Conservation (phyloP, 2,888 invertebrate species). For the Ectropis crepuscularia region DNA sequence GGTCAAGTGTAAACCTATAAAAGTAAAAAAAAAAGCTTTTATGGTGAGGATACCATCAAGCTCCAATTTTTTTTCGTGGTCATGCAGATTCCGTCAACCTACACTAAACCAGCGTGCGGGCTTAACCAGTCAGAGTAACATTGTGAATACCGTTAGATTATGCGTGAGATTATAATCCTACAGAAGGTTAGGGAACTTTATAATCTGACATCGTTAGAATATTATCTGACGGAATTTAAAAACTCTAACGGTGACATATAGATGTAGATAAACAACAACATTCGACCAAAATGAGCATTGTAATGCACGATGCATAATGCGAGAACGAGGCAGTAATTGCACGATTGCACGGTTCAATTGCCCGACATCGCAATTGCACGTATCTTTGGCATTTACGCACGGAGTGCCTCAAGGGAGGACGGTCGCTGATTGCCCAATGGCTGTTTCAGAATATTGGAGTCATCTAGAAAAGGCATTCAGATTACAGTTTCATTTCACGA, state of each 20-base stretch:
- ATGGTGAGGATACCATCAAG: too few species aligned
- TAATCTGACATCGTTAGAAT: too few species aligned
- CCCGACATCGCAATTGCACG: constrained; percentile 11
- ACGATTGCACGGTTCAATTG: constrained; percentile 7
- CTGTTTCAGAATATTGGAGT: not conserved
- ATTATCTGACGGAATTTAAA: not conserved
- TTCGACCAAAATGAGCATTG: constrained; percentile 2
- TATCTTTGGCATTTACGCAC: constrained; percentile 24
- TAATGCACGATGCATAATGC: constrained; percentile 7
- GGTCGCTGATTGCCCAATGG: constrained; percentile 16
- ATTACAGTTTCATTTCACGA: not conserved
- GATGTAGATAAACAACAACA: not conserved
- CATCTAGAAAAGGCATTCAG: not conserved
- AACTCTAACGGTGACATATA: constrained; percentile 7
- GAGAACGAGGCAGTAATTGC: constrained; percentile 14
- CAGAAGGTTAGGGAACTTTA: too few species aligned
- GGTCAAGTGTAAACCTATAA: too few species aligned
- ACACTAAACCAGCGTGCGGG: too few species aligned
- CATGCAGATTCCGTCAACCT: too few species aligned
- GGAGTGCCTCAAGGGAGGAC: constrained; percentile 10
- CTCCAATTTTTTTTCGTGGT: too few species aligned
- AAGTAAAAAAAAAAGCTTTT: too few species aligned
- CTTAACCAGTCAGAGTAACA: too few species aligned
- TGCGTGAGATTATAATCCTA: too few species aligned
- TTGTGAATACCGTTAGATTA: too few species aligned